Conservation (phyloP, 2,888 invertebrate genomes). For the Cerceris ruficornis region DNA sequence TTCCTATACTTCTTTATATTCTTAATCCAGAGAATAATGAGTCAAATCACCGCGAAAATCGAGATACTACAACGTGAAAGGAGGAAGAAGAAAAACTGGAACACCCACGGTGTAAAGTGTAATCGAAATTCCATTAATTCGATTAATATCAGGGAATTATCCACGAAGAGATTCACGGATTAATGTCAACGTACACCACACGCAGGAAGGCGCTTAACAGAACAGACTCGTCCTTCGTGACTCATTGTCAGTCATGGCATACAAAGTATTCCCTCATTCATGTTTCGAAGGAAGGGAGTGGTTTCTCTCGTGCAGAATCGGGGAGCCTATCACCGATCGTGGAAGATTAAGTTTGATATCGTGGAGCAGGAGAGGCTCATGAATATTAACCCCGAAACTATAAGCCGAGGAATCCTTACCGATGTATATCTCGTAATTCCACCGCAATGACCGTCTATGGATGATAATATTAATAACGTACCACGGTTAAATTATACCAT, state of each 20-base stretch:
- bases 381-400: conserved; percentile 56
- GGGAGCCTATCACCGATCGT: conserved; percentile 53
- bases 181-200: conserved; percentile 5
- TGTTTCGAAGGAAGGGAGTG: conserved; percentile 17
- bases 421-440: conserved; percentile 52
- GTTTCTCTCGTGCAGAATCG: conserved; percentile 30
- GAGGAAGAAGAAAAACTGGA: background rate
- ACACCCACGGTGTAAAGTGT: background rate
- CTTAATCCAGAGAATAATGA: too few species aligned
- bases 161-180: conserved; percentile 9
- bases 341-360: conserved; percentile 36
- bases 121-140: background rate
- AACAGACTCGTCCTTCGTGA: conserved; percentile 43
- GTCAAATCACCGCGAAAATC: too few species aligned
- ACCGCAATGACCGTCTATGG: conserved; percentile 35
- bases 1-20: too few species aligned
- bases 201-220: conserved; percentile 27
- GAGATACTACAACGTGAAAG: background rate
- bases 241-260: conserved; percentile 47
- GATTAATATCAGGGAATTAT: conserved; percentile 15
- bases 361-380: conserved; percentile 28
- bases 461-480: conserved; percentile 40
- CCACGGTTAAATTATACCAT: conserved; percentile 43
- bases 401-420: conserved; percentile 56
- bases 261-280: conserved; percentile 25